Conservation (phyloP, 1,140 invertebrate species). For the Helicoverpa armigera region DNA sequence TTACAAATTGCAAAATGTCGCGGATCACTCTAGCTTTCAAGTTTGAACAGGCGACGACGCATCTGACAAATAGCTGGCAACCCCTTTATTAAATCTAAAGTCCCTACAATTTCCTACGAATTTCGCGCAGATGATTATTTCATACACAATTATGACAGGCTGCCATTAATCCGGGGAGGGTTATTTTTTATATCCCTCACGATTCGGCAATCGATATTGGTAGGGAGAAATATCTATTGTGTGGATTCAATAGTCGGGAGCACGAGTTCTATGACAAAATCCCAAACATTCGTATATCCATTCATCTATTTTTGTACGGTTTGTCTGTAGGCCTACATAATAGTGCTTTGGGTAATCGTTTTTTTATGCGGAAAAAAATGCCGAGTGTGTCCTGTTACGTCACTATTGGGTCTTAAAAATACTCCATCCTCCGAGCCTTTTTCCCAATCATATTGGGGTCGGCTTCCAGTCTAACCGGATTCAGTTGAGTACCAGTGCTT, state of each 20-base stretch:
- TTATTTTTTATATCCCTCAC: constrained; percentile 56
- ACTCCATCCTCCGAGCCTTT: too few species aligned
- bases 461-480: too few species aligned
- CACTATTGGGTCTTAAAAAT: too few species aligned
- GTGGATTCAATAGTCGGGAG: constrained; percentile 5
- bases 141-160: constrained; percentile 65
- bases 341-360: not conserved
- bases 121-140: constrained; percentile 66
- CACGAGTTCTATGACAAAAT: constrained; percentile 11
- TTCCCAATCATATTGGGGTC: too few species aligned
- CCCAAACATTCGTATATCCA: constrained; percentile 37
- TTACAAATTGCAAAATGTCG: not conserved
- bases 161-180: constrained; percentile 61
- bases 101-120: constrained; percentile 52
- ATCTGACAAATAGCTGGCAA: constrained; percentile 58
- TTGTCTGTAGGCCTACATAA: not conserved
- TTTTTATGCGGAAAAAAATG: not conserved
- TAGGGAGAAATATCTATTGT: constrained; percentile 40
- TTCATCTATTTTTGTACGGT: constrained; percentile 27
- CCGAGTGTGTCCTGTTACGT: too few species aligned
- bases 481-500: too few species aligned
- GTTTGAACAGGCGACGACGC: constrained; percentile 41
- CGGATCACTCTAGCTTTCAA: constrained; percentile 12
- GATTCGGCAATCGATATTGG: constrained; percentile 42
- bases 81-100: constrained; percentile 7